Conservation (phyloP, 2,888 invertebrate genomes). For the Lepidochitona cinerea region DNA sequence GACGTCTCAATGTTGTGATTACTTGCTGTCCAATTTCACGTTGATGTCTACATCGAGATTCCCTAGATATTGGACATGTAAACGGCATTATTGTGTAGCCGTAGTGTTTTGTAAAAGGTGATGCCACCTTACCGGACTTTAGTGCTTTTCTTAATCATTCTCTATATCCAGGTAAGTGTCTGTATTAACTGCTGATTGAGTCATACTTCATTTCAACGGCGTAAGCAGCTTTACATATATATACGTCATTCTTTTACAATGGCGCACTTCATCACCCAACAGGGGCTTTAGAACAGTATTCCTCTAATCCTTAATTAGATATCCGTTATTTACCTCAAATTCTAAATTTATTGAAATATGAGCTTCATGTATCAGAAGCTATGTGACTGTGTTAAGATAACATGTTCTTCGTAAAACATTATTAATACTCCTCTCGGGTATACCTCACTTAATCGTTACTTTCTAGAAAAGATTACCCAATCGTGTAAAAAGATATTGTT, state of each 20-base stretch:
- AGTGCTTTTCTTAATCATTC: conserved; percentile 5
- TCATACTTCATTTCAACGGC: not conserved
- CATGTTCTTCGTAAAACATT: too few species aligned
- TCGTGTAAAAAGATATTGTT: too few species aligned
- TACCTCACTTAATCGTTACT: too few species aligned
- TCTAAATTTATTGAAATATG: too few species aligned
- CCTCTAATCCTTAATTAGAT: too few species aligned
- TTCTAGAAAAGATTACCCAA: too few species aligned
- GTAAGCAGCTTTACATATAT: not conserved
- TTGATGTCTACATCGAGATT: not conserved
- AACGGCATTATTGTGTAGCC: not conserved
- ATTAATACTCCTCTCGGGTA: too few species aligned
- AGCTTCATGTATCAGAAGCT: too few species aligned
- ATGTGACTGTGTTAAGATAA: too few species aligned
- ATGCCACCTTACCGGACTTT: conserved; percentile 1
- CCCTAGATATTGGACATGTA: not conserved
- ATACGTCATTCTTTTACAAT: not conserved
- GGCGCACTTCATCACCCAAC: not conserved
- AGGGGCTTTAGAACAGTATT: too few species aligned
- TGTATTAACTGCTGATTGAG: not conserved
- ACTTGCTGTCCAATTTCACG: not conserved
- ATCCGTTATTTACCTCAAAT: too few species aligned
- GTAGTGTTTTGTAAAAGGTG: not conserved
- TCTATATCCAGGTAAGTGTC: conserved; percentile 2
- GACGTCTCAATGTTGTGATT: not conserved